Evolutionary conservation across 2,113 vertebrate genomes (phyloP).

Genomic region (Chamaetylas fuelleborni): DNA sequence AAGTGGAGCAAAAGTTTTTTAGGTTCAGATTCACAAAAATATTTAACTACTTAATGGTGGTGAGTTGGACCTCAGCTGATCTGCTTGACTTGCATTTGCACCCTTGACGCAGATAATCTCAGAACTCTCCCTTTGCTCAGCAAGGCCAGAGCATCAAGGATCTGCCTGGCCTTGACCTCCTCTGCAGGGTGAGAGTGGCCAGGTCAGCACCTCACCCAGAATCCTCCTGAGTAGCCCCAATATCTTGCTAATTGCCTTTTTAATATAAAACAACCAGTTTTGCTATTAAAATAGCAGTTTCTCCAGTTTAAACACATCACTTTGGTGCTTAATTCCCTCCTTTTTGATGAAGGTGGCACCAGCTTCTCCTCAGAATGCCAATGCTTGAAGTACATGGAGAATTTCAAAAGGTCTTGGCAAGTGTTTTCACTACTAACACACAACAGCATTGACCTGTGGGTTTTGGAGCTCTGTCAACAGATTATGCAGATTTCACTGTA

Average conservation of each 20-base stretch:
- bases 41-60: neutral
- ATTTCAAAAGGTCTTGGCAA: neutral
- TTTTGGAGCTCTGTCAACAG: slow-evolving; percentile 9
- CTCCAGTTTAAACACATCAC: neutral
- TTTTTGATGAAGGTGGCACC: slow-evolving; percentile 36
- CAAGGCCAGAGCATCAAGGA: neutral
- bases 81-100: neutral
- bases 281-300: neutral
- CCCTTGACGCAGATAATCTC: neutral
- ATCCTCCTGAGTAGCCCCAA: neutral
- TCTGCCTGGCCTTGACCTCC: neutral
- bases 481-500: neutral
- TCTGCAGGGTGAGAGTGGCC: neutral
- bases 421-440: neutral
- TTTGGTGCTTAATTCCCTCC: neutral
- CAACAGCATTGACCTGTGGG: neutral
- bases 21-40: neutral
- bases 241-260: neutral
- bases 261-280: neutral
- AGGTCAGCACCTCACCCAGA: neutral
- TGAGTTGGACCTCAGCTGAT: neutral
- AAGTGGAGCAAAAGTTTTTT: neutral
- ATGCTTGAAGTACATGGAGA: neutral
- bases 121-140: neutral
- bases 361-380: neutral